Evolutionary conservation across 2,797 vertebrate species (phyloP).

Genomic region (Naso thynnoides): DNA sequence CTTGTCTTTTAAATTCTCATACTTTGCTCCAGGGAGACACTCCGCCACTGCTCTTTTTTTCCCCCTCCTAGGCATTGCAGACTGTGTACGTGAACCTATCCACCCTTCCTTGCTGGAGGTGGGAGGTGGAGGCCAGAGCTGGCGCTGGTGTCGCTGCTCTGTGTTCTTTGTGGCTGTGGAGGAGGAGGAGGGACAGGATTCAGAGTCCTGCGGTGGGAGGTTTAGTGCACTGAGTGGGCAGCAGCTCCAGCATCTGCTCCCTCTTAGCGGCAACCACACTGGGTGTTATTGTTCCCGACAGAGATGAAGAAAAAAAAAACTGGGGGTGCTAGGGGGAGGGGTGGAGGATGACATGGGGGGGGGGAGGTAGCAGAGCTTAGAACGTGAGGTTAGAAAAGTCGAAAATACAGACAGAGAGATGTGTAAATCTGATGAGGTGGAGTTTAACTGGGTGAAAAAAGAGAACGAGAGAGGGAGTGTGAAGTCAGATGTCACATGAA

Average conservation of each 20-base stretch:
- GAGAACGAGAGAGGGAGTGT: constrained; percentile 10
- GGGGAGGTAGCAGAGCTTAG: constrained; percentile 31
- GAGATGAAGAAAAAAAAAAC: constrained; percentile 65
- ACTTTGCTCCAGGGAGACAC: neutral
- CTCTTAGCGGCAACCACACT: constrained; percentile 85
- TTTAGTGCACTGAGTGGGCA: constrained; percentile 81
- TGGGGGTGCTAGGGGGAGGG: neutral
- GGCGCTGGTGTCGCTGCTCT: constrained; percentile 70
- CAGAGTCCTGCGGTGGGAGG: constrained; percentile 75
- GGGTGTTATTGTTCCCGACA: constrained; percentile 85
- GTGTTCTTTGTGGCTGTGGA: constrained; percentile 72
- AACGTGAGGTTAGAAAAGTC: constrained; percentile 12
- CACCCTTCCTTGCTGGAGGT: constrained; percentile 69
- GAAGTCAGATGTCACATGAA: constrained; percentile 36
- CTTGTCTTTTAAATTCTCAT: neutral
- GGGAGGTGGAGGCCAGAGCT: constrained; percentile 65
- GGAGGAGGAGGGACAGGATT: constrained; percentile 66
- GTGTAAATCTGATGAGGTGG: constrained; percentile 24
- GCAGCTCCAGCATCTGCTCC: constrained; percentile 83
- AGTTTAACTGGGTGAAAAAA: constrained; percentile 20
- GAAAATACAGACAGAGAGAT: constrained; percentile 28
- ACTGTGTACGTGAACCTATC: constrained; percentile 68
- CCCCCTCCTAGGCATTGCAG: constrained; percentile 8
- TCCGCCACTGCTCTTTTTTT: constrained; percentile 1
- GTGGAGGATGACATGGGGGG: constrained; percentile 23